phyloP scores from a whole-genome alignment of 2,797 vertebrate species.

The Acrossocheilus fasciatus region DNA sequence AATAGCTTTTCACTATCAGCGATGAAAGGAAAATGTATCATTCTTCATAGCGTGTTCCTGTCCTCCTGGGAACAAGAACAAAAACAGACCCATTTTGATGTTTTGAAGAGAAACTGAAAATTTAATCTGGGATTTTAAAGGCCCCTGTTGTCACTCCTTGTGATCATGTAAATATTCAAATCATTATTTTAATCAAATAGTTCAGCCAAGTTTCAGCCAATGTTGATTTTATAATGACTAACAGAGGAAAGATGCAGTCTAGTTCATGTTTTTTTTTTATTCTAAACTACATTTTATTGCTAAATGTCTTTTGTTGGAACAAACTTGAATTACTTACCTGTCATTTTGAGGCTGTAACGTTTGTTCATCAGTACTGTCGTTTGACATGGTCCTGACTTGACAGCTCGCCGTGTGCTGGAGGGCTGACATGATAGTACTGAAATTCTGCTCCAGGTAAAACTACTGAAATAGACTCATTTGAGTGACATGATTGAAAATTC shows the following conservation, averaged over 20 bases:
- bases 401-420: slow-evolving; percentile 41
- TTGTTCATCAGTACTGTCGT: not conserved
- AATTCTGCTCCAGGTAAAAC: slow-evolving; percentile 41
- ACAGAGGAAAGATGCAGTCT: not conserved
- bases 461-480: slow-evolving; percentile 37
- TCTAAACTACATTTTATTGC: not conserved
- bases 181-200: slow-evolving; percentile 23
- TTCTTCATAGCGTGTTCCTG: slow-evolving; percentile 45
- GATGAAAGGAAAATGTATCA: slow-evolving; percentile 49
- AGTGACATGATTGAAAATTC: slow-evolving; percentile 47
- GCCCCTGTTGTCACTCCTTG: slow-evolving; percentile 34
- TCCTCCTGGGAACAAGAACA: slow-evolving; percentile 45
- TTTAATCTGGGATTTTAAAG: slow-evolving; percentile 49
- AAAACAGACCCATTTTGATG: slow-evolving; percentile 40
- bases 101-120: slow-evolving; percentile 48
- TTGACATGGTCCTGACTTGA: slow-evolving; percentile 32
- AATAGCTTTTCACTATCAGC: slow-evolving; percentile 43
- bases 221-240: slow-evolving; percentile 6
- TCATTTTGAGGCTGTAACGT: slow-evolving; percentile 5
- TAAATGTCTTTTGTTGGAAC: slow-evolving; percentile 1
- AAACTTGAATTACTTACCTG: not conserved
- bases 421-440: slow-evolving; percentile 48
- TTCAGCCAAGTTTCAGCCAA: not conserved
- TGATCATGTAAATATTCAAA: slow-evolving; percentile 52
- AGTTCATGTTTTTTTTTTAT: not conserved